phyloP scores from a whole-genome alignment of 2,888 invertebrate genomes.

The Brachyptera risi region DNA sequence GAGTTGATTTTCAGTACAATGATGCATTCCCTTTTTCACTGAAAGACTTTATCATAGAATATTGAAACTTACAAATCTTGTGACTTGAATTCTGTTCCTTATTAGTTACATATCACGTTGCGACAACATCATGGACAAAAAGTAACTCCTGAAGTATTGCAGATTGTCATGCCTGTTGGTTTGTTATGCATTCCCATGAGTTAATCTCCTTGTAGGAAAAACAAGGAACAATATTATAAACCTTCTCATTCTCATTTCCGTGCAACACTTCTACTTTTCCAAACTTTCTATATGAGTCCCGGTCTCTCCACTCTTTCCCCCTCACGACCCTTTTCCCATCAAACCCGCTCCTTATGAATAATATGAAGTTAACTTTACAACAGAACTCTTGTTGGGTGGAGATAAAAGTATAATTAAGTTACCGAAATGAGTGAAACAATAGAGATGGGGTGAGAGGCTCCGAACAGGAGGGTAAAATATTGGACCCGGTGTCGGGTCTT shows the following conservation, averaged over 20 bases:
- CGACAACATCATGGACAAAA: too few species aligned
- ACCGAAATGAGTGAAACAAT: conserved; percentile 17
- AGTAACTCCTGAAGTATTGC: background rate
- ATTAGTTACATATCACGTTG: too few species aligned
- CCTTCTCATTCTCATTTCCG: background rate
- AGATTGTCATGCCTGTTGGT: conserved; percentile 1
- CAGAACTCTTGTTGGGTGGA: conserved; percentile 17
- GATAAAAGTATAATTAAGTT: conserved; percentile 22
- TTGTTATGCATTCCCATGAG: background rate
- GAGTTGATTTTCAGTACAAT: too few species aligned
- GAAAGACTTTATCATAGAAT: too few species aligned
- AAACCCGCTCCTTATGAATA: background rate
- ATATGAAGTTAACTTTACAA: background rate
- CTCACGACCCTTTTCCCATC: background rate
- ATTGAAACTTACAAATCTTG: too few species aligned
- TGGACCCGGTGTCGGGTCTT: too few species aligned
- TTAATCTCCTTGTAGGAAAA: conserved; percentile 1
- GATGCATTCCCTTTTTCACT: too few species aligned
- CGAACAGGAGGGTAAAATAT: background rate
- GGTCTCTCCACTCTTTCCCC: background rate
- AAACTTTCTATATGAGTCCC: conserved; percentile 14
- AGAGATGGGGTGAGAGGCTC: background rate
- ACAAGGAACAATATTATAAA: background rate
- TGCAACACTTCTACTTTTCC: background rate
- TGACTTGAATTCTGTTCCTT: too few species aligned